These are phyloP conservation scores for Pristionchus maxplancki DNA, from an alignment of 2,888 invertebrate species.

Conservation along the genomic window DNA sequence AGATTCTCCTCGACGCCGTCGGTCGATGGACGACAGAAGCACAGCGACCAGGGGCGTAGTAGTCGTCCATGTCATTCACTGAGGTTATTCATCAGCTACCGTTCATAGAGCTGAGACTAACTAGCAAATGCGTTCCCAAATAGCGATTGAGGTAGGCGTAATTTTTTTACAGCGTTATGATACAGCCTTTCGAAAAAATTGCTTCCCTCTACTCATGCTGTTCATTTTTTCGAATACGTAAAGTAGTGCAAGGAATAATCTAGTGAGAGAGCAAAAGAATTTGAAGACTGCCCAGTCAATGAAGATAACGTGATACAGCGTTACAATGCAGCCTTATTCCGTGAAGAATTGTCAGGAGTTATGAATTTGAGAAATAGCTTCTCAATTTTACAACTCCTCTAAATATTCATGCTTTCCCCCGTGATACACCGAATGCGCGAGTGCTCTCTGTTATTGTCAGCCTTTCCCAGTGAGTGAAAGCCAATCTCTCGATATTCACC, in stretches of 20 bases:
- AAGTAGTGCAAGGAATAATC: not conserved
- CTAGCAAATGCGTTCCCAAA: not conserved
- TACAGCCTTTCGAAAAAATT: not conserved
- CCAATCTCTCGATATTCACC: not conserved
- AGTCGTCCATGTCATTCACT: slow-evolving; percentile 58
- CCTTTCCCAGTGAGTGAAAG: not conserved
- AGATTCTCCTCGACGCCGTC: slow-evolving; percentile 83
- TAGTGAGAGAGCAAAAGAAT: not conserved
- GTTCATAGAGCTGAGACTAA: not conserved
- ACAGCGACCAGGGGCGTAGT: slow-evolving; percentile 63
- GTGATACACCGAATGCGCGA: not conserved
- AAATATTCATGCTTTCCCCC: not conserved
- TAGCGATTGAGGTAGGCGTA: too few species aligned
- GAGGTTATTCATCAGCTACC: not conserved
- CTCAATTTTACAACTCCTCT: not conserved
- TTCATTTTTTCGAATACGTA: not conserved
- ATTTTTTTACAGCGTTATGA: not conserved
- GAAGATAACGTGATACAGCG: not conserved
- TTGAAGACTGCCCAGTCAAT: not conserved
- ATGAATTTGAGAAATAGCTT: not conserved
- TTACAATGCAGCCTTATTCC: not conserved
- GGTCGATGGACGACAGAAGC: slow-evolving; percentile 64
- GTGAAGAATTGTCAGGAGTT: not conserved
- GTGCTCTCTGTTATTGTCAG: not conserved
- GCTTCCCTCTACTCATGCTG: not conserved